Evolutionary conservation across 1,140 invertebrate genomes (phyloP), one percentile per base, ranked within the genome.

Genomic region (Eupeodes corollae): DNA sequence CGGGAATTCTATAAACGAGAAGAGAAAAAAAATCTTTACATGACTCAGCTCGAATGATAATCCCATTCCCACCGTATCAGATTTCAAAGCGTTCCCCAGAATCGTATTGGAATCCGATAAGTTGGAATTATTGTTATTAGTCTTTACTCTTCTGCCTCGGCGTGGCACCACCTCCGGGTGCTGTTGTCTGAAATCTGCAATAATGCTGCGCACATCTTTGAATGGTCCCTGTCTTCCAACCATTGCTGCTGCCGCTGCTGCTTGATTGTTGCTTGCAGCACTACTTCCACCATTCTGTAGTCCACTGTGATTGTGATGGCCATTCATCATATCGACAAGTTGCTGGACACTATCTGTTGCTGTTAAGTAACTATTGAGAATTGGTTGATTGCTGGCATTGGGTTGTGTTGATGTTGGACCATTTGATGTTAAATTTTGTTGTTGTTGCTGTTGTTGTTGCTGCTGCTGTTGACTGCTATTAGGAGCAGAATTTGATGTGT

Each of bases 191-290:
- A 88, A 86, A 65, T 88, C 84, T 1, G 84, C 85, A 57, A 90
- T 89, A 44, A 90, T 83, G 5, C 85, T 83, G 58, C 83, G 78
- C 11, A 89, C 86, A 63, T 88, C 83, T 39, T 88, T 76, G 21
- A 83, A 83, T 0, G 83, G 77, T 0, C 86, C 82, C 56, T 88
- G 82, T 16, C 83, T 72, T 0, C 83, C 82, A 63, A 71, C 70
- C 0, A 63, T 26, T 5, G 21, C 21, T 26, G 21, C 21, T 26
- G 21, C 21, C 8, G 21, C 21, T 26, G 21, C 21, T 26, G 21
- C 3, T 26, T 26, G 21, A 8, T 8, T 26, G 21, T 26, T 26
- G 21, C 8, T 26, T 26, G 21, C 21, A n/a, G n/a, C n/a, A n/a
- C n/a, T n/a, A n/a, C n/a, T n/a, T 26, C 3, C 3, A 8, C 21